Conservation (phyloP, 1,140 invertebrate species). For the Chrysomallon squamiferum region DNA sequence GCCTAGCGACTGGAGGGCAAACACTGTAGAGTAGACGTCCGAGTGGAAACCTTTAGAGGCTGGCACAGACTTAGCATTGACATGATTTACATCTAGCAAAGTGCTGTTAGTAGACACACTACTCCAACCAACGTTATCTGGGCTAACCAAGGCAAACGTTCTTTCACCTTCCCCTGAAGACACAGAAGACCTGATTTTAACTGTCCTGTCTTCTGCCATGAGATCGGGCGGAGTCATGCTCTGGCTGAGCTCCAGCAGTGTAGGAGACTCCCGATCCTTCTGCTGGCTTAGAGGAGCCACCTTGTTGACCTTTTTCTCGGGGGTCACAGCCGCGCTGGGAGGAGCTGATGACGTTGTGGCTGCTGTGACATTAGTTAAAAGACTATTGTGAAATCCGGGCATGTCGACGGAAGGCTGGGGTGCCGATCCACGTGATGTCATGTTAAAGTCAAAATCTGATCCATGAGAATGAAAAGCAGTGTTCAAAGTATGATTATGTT, state of each 20-base stretch:
- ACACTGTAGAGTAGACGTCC: conserved; percentile 57
- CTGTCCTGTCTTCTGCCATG: background rate
- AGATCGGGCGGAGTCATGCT: background rate
- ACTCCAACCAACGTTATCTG: background rate
- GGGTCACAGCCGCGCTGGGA: background rate
- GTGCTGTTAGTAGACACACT: background rate
- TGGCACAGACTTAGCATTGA: background rate
- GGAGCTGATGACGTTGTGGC: background rate
- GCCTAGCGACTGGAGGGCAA: conserved; percentile 55
- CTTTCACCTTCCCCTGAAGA: background rate
- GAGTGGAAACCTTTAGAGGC: conserved; percentile 46
- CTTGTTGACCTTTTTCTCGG: background rate
- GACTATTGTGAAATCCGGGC: background rate
- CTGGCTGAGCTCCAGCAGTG: background rate
- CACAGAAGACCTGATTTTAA: background rate
- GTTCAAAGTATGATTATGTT: background rate
- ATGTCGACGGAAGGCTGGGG: conserved; percentile 5
- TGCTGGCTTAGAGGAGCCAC: no score
- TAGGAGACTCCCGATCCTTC: background rate
- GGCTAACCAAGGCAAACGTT: background rate
- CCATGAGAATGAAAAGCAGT: background rate
- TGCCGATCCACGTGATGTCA: conserved; percentile 20
- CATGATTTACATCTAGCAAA: background rate
- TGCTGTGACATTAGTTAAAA: background rate
- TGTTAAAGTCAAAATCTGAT: conserved; percentile 31